phyloP scores from a whole-genome alignment of 2,888 invertebrate genomes.

The Bugulina stolonifera region DNA sequence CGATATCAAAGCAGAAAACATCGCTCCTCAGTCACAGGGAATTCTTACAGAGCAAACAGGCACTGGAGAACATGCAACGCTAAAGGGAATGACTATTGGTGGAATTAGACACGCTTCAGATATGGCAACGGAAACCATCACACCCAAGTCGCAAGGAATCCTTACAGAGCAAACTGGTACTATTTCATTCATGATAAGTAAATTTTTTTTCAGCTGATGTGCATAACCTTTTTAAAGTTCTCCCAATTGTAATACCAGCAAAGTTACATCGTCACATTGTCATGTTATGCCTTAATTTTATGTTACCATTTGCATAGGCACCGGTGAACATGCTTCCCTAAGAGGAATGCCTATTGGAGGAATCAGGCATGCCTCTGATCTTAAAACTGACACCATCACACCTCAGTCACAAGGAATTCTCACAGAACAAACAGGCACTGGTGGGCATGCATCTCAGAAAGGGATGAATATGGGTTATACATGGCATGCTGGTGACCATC shows the following conservation, averaged over 20 bases:
- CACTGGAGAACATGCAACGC: constrained; percentile 9
- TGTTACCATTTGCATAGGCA: not conserved
- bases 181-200: no score
- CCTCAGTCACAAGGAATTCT: constrained; percentile 29
- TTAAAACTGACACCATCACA: constrained; percentile 30
- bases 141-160: not conserved
- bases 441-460: not conserved
- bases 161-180: not conserved
- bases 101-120: not conserved
- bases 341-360: constrained; percentile 45
- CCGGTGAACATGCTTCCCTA: constrained; percentile 38
- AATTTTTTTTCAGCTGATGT: no score
- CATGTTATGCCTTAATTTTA: not conserved
- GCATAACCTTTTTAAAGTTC: constrained; percentile 27
- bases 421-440: not conserved
- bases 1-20: not conserved
- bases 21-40: not conserved
- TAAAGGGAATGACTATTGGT: constrained; percentile 2
- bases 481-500: not conserved
- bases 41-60: constrained; percentile 28
- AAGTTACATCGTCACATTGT: not conserved
- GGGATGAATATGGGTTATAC: constrained; percentile 3
- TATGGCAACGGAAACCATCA: not conserved
- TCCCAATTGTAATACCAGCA: not conserved
- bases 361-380: constrained; percentile 38